Conservation (phyloP, 2,888 invertebrate species). For the Perizoma flavofasciatum region DNA sequence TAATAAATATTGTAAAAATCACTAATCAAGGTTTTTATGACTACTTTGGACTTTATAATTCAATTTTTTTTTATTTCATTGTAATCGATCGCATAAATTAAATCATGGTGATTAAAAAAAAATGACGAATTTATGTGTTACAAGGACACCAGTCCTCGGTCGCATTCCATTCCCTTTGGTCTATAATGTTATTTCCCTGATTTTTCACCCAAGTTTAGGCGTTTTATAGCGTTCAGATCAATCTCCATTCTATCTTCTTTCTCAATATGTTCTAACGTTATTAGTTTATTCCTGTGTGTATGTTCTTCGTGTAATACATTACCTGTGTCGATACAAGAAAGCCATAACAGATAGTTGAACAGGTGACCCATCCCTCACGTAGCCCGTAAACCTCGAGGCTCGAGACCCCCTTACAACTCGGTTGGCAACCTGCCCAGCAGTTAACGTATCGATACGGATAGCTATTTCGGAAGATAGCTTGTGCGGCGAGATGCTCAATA, state of each 20-base stretch:
- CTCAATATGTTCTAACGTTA: too few relatives aligned
- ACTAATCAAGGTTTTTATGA: constrained; percentile 5
- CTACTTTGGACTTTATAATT: constrained; percentile 10
- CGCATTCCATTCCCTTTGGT: neutral
- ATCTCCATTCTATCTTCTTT: too few relatives aligned
- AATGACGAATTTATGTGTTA: too few relatives aligned
- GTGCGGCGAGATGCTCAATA: constrained; percentile 7
- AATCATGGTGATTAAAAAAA: too few relatives aligned
- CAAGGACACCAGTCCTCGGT: too few relatives aligned
- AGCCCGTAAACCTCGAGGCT: constrained; percentile 15
- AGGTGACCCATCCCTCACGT: constrained; percentile 16
- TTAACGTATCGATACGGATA: constrained; percentile 18
- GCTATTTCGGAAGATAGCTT: constrained; percentile 20
- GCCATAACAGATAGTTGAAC: constrained; percentile 10
- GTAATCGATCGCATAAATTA: too few relatives aligned
- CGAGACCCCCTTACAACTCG: constrained; percentile 4
- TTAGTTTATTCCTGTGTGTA: neutral
- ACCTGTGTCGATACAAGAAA: constrained; percentile 2
- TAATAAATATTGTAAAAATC: constrained; percentile 10
- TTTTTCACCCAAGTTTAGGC: too few relatives aligned
- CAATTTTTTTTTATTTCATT: too few relatives aligned
- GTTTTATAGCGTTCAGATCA: too few relatives aligned
- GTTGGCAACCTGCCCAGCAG: constrained; percentile 18
- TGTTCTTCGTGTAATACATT: neutral
- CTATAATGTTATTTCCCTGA: neutral